Percentiles rank a stretch among this genome's conserved stretches.
Conservation (phyloP, 1,140 invertebrate genomes). For the Platyura marginata region DNA sequence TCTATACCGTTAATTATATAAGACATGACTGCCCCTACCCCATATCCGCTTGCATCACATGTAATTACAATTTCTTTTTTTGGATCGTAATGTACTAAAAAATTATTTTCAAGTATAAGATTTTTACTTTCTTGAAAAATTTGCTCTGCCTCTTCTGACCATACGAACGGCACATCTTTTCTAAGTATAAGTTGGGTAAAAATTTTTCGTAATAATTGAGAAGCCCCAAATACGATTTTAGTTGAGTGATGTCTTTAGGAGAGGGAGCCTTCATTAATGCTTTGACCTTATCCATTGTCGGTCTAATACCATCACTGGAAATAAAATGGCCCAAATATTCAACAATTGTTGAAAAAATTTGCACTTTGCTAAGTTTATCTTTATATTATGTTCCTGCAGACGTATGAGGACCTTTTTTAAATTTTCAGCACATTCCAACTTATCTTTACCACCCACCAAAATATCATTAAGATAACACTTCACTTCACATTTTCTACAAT, state of each 20-base stretch:
- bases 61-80: conserved; percentile 6
- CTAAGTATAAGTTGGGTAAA: conserved; percentile 8
- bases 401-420: neutral
- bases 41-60: conserved; percentile 7
- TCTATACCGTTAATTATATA: conserved; percentile 10
- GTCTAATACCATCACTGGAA: neutral
- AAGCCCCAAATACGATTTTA: conserved; percentile 6
- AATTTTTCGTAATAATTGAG: conserved; percentile 9
- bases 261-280: conserved; percentile 8
- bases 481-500: too few relatives aligned
- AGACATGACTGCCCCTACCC: conserved; percentile 10
- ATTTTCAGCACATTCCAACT: conserved; percentile 7
- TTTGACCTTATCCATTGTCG: conserved; percentile 5
- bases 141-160: conserved; percentile 5
- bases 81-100: conserved; percentile 7
- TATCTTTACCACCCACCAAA: conserved; percentile 10
- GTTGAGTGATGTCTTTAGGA: conserved; percentile 5
- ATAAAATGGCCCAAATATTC: conserved; percentile 9
- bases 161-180: conserved; percentile 7
- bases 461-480: conserved; percentile 14
- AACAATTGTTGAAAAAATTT: conserved; percentile 1
- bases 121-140: conserved; percentile 9
- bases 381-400: conserved; percentile 3
- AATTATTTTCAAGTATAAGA: neutral
- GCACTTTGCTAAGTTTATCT: conserved; percentile 4